Evolutionary conservation across 2,113 vertebrate genomes (phyloP).

Genomic region (Notarius lentiginosus): DNA sequence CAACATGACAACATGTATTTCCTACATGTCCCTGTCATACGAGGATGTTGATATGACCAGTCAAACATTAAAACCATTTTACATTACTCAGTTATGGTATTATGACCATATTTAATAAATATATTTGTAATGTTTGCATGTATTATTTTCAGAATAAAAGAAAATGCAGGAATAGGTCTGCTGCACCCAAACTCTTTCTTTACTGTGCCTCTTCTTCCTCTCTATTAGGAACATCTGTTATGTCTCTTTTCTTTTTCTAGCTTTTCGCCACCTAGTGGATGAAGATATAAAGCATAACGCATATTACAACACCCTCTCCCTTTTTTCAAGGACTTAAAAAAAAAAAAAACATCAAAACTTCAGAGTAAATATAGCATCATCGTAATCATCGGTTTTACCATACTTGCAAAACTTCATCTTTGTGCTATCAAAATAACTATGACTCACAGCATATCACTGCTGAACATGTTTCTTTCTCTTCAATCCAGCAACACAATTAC

Average conservation of each 20-base stretch:
- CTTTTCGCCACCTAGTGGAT: background rate
- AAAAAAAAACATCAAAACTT: background rate
- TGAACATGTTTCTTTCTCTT: background rate
- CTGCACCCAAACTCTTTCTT: background rate
- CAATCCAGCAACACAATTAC: background rate
- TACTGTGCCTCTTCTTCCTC: background rate
- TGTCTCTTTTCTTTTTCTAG: background rate
- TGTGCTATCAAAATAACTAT: background rate
- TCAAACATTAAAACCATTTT: background rate
- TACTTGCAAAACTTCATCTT: background rate
- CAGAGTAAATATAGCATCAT: background rate
- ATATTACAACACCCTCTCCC: background rate
- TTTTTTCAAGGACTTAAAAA: background rate
- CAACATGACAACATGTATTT: background rate
- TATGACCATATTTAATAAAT: background rate
- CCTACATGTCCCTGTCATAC: background rate
- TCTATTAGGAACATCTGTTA: background rate
- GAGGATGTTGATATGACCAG: background rate
- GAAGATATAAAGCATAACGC: background rate
- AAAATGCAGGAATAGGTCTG: background rate
- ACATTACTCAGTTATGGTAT: background rate
- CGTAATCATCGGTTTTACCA: background rate
- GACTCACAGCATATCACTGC: background rate
- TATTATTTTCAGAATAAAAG: background rate
- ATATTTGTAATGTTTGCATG: background rate